Percentiles rank a stretch among this genome's conserved stretches.
Evolutionary conservation across 2,113 vertebrate species (phyloP).

Genomic region (Danionella cerebrum): DNA sequence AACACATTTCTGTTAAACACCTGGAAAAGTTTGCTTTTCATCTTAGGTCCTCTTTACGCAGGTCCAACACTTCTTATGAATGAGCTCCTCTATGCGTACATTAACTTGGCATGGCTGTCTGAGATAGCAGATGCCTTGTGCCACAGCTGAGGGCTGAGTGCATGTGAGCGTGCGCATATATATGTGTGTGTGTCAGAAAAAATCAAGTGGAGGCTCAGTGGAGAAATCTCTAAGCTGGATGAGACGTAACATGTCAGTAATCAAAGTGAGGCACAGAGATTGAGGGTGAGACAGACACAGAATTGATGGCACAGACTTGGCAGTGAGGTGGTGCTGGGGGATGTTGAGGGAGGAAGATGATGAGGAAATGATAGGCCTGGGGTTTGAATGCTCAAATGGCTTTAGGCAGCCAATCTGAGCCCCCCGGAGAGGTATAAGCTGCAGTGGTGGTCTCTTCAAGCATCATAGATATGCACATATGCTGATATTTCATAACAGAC

Average conservation of each 20-base stretch:
- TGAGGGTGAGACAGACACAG: constrained; percentile 21
- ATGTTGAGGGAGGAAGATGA: neutral
- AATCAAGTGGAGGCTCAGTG: neutral
- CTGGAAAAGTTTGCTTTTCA: too few relatives aligned
- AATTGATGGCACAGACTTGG: constrained; percentile 6
- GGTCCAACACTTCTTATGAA: constrained; percentile 13
- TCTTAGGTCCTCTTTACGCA: too few relatives aligned
- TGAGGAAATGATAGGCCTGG: constrained; percentile 27
- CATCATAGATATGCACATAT: neutral
- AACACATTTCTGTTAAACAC: too few relatives aligned
- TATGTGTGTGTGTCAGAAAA: neutral
- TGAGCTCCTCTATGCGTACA: neutral
- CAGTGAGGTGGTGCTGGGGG: neutral
- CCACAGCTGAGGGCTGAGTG: neutral
- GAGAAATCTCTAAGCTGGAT: constrained; percentile 25
- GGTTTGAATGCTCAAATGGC: constrained; percentile 3
- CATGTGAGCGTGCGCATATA: neutral
- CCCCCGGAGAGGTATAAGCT: neutral
- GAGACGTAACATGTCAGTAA: constrained; percentile 28
- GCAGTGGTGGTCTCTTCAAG: neutral
- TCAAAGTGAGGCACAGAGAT: constrained; percentile 27
- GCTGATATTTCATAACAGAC: too few relatives aligned
- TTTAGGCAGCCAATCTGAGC: constrained; percentile 12
- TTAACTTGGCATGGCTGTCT: constrained; percentile 13
- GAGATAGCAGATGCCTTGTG: constrained; percentile 26